Percentiles rank a stretch among this genome's conserved stretches.
These are phyloP conservation scores for Lysiphlebus fabarum DNA, from an alignment of 1,140 invertebrate species.

Conservation along the genomic window DNA sequence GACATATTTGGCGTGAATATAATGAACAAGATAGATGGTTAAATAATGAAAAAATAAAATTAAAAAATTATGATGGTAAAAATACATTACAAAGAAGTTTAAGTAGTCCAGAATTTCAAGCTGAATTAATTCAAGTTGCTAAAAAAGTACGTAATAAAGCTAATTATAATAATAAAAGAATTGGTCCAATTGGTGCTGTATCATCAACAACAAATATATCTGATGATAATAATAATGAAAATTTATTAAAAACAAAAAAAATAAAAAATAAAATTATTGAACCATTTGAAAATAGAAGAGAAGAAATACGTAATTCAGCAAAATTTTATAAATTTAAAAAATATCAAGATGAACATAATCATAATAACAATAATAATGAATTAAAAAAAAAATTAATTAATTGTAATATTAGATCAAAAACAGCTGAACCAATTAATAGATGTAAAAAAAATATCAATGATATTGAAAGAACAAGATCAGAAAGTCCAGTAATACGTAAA, in stretches of 20 bases:
- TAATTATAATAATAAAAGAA: constrained; percentile 25
- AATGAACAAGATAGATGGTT: constrained; percentile 25
- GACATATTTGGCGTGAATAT: constrained; percentile 26
- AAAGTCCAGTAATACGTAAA: constrained; percentile 29
- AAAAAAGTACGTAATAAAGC: constrained; percentile 58
- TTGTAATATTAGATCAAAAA: constrained; percentile 28
- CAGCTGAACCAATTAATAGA: constrained; percentile 18
- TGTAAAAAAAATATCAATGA: constrained; percentile 19
- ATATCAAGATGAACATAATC: constrained; percentile 6
- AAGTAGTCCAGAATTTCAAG: constrained; percentile 66
- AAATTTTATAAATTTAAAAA: constrained; percentile 26
- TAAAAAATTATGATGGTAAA: constrained; percentile 34
- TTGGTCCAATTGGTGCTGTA: constrained; percentile 30
- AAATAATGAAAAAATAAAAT: constrained; percentile 26
- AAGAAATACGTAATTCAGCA: constrained; percentile 22
- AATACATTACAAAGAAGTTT: constrained; percentile 57
- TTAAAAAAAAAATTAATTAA: constrained; percentile 27
- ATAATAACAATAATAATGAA: constrained; percentile 13
- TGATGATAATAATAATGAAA: too few relatives aligned
- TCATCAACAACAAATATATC: neutral
- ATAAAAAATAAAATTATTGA: constrained; percentile 15
- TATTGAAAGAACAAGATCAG: constrained; percentile 30
- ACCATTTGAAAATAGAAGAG: constrained; percentile 18
- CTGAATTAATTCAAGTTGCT: constrained; percentile 65
- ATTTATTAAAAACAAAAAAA: constrained; percentile 18